These are phyloP conservation scores for Trachurus trachurus DNA, from an alignment of 2,797 vertebrate species.

Conservation along the genomic window DNA sequence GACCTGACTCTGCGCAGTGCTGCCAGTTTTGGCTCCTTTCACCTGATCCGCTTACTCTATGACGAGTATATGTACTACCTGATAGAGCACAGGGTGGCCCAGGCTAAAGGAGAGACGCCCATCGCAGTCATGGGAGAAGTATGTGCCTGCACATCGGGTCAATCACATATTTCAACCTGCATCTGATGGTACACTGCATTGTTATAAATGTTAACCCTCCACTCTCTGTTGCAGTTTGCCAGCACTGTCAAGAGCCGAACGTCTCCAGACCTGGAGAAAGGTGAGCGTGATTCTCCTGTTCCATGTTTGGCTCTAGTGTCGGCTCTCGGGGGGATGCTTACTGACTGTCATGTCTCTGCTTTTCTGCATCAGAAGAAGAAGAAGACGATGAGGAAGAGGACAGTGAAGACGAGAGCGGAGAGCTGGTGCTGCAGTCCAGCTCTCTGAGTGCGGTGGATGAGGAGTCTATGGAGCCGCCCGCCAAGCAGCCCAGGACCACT, in stretches of 20 bases:
- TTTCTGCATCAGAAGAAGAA: slow-evolving; percentile 84
- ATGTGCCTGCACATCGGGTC: slow-evolving; percentile 34
- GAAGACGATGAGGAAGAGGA: slow-evolving; percentile 95
- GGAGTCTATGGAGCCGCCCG: slow-evolving; percentile 88
- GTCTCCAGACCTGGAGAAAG: slow-evolving; percentile 91
- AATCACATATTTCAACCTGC: not conserved
- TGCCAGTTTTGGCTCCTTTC: slow-evolving; percentile 94
- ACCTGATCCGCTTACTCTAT: slow-evolving; percentile 93
- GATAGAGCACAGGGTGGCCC: slow-evolving; percentile 94
- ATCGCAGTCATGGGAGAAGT: slow-evolving; percentile 97
- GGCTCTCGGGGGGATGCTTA: not conserved
- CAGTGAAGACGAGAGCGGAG: slow-evolving; percentile 91
- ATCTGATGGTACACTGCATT: not conserved
- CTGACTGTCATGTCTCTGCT: not conserved
- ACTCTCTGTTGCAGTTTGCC: slow-evolving; percentile 86
- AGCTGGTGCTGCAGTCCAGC: slow-evolving; percentile 85
- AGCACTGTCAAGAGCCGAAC: slow-evolving; percentile 87
- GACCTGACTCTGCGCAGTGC: slow-evolving; percentile 95
- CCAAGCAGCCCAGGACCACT: slow-evolving; percentile 89
- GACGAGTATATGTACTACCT: slow-evolving; percentile 98
- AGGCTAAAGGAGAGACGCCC: slow-evolving; percentile 92
- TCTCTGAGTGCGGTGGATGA: slow-evolving; percentile 76
- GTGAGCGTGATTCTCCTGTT: slow-evolving; percentile 62
- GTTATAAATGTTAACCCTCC: not conserved
- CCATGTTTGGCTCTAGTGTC: not conserved